Base-by-base conservation (phyloP, 2,113 vertebrate genomes). In the Panthera leo region DNA sequence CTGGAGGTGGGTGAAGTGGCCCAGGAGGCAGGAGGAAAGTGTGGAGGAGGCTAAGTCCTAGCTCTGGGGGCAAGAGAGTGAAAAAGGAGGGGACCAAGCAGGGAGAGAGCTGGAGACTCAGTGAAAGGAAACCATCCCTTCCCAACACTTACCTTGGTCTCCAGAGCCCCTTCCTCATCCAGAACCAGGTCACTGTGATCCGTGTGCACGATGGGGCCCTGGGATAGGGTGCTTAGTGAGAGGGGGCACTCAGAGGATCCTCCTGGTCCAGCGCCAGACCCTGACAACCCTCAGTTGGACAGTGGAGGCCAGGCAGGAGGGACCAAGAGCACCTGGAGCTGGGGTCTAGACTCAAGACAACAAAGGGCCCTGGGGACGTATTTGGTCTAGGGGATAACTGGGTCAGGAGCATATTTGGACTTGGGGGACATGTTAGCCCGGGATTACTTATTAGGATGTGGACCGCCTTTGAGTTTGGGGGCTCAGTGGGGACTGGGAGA, bases 141-240 rank as follows among this genome's bases (percentile, higher is more conserved):
- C 39, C 14, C 71, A 8, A 16, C 11, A 73, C 97, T 98, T 98
- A 99, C 99, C 98, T 99, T 99, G 95, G 98, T 98, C 97, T 99
- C 99, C 48, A 99, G 99, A 98, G 99, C 93, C 96, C 63, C 99
- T 39, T 99, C 99, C 82, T 99, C 99, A 92, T 99, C 99, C 91
- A 99, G 99, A 89, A 99, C 98, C 67, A 99, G 98, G 98, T 99
- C 99, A 58, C 99, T 99, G 98, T 99, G 99, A 97, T 99, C 99
- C 0, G 98, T 99, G 89, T 99, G 99, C 25, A 94, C 13, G 0
- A 68, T 63, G 71, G 97, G 75, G n/a, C 97, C 96, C 97, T 97
- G 71, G 83, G 16, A 55, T 10, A 76, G 45, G 42, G 29, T 19
- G 34, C 25, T 93, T 1, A 61, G 42, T 95, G 61, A 89, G 53